Percentiles rank a stretch among this genome's conserved stretches.
Evolutionary conservation across 2,888 invertebrate genomes (phyloP).

Genomic region (Apodemia duryi): DNA sequence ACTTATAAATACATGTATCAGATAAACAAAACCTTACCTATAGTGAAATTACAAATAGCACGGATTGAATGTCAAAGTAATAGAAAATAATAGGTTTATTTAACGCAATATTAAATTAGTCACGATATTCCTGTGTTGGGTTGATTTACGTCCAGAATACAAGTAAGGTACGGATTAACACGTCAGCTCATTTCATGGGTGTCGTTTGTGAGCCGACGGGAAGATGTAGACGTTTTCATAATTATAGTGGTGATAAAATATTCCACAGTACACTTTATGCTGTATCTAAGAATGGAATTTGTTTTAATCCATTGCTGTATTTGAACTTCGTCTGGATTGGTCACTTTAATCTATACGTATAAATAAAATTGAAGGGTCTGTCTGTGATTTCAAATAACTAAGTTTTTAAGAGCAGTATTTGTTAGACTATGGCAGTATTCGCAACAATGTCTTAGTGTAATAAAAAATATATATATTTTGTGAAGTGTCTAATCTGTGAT

Average conservation of each 20-base stretch:
- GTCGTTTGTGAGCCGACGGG: slow-evolving; percentile 36
- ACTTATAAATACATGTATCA: too few relatives aligned
- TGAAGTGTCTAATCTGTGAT: too few relatives aligned
- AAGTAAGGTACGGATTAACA: slow-evolving; percentile 44
- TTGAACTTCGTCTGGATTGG: background rate
- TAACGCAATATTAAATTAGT: slow-evolving; percentile 41
- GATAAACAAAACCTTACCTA: background rate
- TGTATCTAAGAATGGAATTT: background rate
- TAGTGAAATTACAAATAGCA: background rate
- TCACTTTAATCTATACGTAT: too few relatives aligned
- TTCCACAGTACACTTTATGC: slow-evolving; percentile 11
- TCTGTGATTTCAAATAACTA: too few relatives aligned
- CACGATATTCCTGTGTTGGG: slow-evolving; percentile 39
- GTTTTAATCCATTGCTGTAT: background rate
- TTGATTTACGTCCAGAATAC: slow-evolving; percentile 34
- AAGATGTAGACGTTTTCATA: slow-evolving; percentile 28
- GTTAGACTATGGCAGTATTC: too few relatives aligned
- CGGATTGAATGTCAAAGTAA: background rate
- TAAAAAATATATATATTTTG: too few relatives aligned
- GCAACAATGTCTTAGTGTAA: too few relatives aligned
- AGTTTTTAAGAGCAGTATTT: too few relatives aligned
- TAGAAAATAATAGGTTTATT: slow-evolving; percentile 19
- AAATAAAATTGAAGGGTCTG: too few relatives aligned
- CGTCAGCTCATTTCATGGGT: slow-evolving; percentile 47
- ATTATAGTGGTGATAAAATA: slow-evolving; percentile 25